Evolutionary conservation across 2,888 invertebrate genomes (phyloP), one percentile per base, ranked within the genome.

Genomic region (Cheilosia urbana): DNA sequence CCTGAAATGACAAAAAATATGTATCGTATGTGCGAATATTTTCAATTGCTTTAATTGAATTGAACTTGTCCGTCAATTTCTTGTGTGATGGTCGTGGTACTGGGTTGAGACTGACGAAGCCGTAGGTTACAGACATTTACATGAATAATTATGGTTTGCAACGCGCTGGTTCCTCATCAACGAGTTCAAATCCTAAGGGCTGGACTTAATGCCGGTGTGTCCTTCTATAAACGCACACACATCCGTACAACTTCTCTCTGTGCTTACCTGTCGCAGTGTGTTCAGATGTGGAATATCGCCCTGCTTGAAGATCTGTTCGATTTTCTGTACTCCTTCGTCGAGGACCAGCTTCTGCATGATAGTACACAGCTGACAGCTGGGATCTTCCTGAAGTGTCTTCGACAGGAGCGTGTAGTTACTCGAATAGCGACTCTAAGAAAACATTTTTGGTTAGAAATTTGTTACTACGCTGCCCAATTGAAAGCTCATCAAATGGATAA

Each of bases 371-470:
- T 98, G 98, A 91, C 98, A 97, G 63, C 98, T 98, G 0, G 98
- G 98, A 93, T 99, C 98, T 92, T 98, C 98, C 91, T 98, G 97
- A 27, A 99, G 93, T 27, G 98, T 98, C 93, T 96, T 96, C 0
- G 97, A 96, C 90, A 98, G 93, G 30, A 97, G 95, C 34, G 98
- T 97, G 89, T 97, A 94, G 87, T 97, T 96, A 51, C 96, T 96
- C 17, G 91, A 89, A 92, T 98, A 98, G 62, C 98, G 98, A 91
- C 97, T 97, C 97, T 98, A 90, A 72, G 5, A 47, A 37, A 34
- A 57, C 17, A 19, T 17, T 21, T 19, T 37, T 42, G 57, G 4
- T 24, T 6, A 51, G 0, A 4, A 11, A 47, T 9, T 17, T 0
- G 7, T 6, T 6, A 0, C 13, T 7, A 17, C 1, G 42, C 68